A percentile compares a stretch with the other conserved stretches of the same genome.
Conservation (phyloP, 92 coral and sea anemone species). For the Epizoanthus illoricatus region DNA sequence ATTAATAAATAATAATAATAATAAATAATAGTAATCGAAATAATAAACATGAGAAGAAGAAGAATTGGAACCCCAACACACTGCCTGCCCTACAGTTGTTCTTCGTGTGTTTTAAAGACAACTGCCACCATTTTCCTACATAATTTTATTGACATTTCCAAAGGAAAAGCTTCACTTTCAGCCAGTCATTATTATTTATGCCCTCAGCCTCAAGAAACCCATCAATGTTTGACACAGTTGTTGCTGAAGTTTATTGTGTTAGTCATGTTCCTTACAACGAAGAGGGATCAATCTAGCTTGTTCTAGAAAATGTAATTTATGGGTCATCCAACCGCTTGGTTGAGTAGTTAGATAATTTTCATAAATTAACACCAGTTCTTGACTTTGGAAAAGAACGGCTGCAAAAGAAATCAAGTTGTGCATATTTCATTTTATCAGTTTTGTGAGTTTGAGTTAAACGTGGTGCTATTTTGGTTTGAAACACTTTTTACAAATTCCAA, state of each 20-base stretch:
- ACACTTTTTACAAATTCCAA: background rate
- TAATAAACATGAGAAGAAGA: too few relatives aligned
- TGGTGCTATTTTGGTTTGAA: conserved; percentile 13
- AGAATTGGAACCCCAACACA: too few relatives aligned
- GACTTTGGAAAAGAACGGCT: background rate
- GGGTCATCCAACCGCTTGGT: background rate
- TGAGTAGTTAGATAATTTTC: background rate
- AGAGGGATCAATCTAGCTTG: background rate
- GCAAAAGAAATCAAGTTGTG: conserved; percentile 5
- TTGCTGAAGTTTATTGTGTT: conserved; percentile 9
- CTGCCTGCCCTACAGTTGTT: too few relatives aligned
- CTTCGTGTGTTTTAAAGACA: too few relatives aligned
- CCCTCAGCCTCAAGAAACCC: background rate
- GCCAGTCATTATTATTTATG: conserved; percentile 27
- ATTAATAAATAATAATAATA: too few relatives aligned
- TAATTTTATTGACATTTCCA: too few relatives aligned
- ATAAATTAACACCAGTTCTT: conserved; percentile 10
- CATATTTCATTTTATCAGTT: conserved; percentile 21
- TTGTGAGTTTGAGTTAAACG: background rate
- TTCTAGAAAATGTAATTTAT: background rate
- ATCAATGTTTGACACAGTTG: background rate
- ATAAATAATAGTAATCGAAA: too few relatives aligned
- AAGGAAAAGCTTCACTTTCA: background rate
- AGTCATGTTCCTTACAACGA: too few relatives aligned
- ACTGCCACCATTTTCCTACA: too few relatives aligned